Base-by-base conservation (phyloP, 1,140 invertebrate species). In the Schmidtea mediterranea region DNA sequence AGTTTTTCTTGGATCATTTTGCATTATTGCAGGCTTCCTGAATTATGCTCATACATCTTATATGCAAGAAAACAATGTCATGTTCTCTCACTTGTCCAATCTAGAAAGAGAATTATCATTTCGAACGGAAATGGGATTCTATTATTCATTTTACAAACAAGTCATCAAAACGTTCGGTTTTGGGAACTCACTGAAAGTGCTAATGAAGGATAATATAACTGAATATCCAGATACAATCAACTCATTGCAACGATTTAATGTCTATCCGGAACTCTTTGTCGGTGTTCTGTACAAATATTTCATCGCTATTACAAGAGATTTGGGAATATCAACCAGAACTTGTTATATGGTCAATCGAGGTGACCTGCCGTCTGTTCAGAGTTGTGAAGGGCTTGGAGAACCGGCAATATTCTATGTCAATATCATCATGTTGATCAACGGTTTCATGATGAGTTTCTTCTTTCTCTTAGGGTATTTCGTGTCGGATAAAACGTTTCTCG, bases 61-160 rank as follows among this genome's bases (percentile, higher is more conserved):
- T 13, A 62, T 81, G 51, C 80, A 80, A 67, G 79, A 81, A 67
- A 79, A 77, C 65, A 74, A 78, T 57, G 65, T 73, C 8, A 76
- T 79, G 60, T 82, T 82, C 64, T 78, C 76, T n/a, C 75, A 80
- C 62, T 63, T 82, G 22, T 80, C 78, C 0, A 74, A 75, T 12
- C 59, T 81, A 52, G 79, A 82, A 56, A 67, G 78, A 55, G 79
- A 82, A 65, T 76, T 82, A 72, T 74, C 76, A 10, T 75, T 82
- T 54, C 65, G 77, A 22, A 78, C 78, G 23, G 78, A 81, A 70
- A 78, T 79, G 76, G 79, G 78, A 2, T 72, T 83, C 56, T 83
- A 83, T 61, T 83, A 81, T 60, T 81, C 77, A 0, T 83, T 80
- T 57, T 84, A 76, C 61, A 83, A 84, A 61, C 75, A 73, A 0